Evolutionary conservation across 2,113 vertebrate species (phyloP).

Genomic region (Paraplagusia blochii): DNA sequence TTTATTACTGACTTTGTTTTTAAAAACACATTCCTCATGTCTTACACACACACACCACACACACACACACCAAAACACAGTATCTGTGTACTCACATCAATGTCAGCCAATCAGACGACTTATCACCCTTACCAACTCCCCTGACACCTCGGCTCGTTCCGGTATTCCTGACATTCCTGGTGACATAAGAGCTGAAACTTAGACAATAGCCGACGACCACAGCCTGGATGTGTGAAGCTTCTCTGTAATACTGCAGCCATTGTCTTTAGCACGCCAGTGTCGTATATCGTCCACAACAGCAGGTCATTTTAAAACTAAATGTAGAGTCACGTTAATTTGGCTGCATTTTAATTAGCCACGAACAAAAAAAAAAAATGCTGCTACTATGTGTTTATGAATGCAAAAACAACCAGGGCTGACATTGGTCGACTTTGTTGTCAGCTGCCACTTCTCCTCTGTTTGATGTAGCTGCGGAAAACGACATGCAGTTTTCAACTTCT

Average conservation of each 20-base stretch:
- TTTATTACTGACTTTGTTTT: conserved; percentile 29
- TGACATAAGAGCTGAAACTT: conserved; percentile 25
- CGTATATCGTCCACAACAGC: conserved; percentile 54
- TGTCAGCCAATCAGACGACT: conserved; percentile 37
- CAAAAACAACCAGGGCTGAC: too few species aligned
- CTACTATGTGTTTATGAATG: conserved; percentile 11
- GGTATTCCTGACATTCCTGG: conserved; percentile 56
- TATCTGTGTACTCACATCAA: conserved; percentile 12
- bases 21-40: conserved; percentile 22
- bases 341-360: conserved; percentile 57
- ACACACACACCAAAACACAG: neutral
- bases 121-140: conserved; percentile 39
- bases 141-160: conserved; percentile 36
- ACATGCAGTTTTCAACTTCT: too few species aligned
- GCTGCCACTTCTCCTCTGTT: too few species aligned
- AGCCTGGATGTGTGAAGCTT: conserved; percentile 21
- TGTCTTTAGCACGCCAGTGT: conserved; percentile 27
- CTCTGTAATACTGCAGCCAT: conserved; percentile 26
- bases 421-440: too few species aligned
- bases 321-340: conserved; percentile 47
- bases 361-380: conserved; percentile 68
- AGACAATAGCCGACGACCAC: conserved; percentile 53
- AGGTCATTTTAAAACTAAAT: conserved; percentile 57
- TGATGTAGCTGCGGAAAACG: too few species aligned
- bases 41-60: conserved; percentile 15